Evolutionary conservation across 2,888 invertebrate genomes (phyloP).

Genomic region (Lamproptera curius): DNA sequence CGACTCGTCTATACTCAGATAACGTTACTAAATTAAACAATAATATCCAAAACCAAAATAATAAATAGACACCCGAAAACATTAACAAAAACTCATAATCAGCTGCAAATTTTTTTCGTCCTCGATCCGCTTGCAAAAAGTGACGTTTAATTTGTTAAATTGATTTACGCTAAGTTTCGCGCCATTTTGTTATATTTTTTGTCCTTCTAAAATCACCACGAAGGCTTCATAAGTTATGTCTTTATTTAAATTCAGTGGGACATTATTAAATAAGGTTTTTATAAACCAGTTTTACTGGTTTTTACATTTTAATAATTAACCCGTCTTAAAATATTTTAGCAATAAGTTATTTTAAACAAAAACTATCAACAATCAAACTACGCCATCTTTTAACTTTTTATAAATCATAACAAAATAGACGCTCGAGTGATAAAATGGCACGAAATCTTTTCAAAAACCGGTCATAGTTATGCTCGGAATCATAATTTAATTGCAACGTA

Average conservation of each 20-base stretch:
- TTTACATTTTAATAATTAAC: too few species aligned
- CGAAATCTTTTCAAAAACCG: constrained; percentile 5
- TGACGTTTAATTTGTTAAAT: constrained; percentile 20
- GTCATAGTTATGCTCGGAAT: constrained; percentile 7
- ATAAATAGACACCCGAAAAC: background rate
- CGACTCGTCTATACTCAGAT: too few species aligned
- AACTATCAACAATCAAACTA: background rate
- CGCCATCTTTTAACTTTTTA: background rate
- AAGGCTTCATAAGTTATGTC: too few species aligned
- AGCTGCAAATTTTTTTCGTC: constrained; percentile 7
- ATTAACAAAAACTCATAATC: constrained; percentile 10
- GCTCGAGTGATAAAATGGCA: constrained; percentile 6
- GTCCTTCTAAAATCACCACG: too few species aligned
- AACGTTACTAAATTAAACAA: too few species aligned
- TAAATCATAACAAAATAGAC: constrained; percentile 10
- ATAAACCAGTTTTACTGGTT: too few species aligned
- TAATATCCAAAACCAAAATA: too few species aligned
- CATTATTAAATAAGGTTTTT: too few species aligned
- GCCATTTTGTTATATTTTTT: too few species aligned
- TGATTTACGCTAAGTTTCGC: constrained; percentile 13
- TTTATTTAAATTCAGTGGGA: too few species aligned
- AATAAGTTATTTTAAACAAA: background rate
- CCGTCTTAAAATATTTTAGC: too few species aligned
- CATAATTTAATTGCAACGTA: constrained; percentile 13
- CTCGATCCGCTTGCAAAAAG: constrained; percentile 14